Percentiles rank a stretch among this genome's conserved stretches.
These are phyloP conservation scores for Tiliqua scincoides DNA, from an alignment of 2,113 vertebrate genomes.

Conservation along the genomic window DNA sequence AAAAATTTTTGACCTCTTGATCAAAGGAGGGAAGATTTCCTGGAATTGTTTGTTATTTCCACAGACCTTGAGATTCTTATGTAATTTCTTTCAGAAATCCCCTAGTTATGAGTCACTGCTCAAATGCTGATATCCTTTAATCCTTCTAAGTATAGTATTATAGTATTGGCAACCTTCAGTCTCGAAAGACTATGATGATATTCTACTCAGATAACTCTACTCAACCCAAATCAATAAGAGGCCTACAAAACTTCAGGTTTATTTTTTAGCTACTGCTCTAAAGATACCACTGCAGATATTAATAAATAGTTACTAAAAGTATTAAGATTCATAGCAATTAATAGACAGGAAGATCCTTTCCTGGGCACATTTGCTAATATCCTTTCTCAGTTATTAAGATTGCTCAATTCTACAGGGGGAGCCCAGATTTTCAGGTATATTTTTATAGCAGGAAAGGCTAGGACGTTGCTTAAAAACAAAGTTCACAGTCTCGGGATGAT, in stretches of 20 bases:
- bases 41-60: slow-evolving; percentile 59
- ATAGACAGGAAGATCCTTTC: slow-evolving; percentile 34
- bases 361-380: slow-evolving; percentile 1
- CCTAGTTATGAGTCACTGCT: slow-evolving; percentile 64
- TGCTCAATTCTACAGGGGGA: slow-evolving; percentile 24
- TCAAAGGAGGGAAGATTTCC: slow-evolving; percentile 60
- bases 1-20: slow-evolving; percentile 31
- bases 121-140: slow-evolving; percentile 61
- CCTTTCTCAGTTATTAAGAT: background rate
- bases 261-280: slow-evolving; percentile 24
- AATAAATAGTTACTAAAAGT: background rate
- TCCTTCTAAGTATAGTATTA: no score
- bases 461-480: background rate
- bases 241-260: slow-evolving; percentile 42
- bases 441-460: background rate
- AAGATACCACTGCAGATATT: background rate
- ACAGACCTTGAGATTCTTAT: slow-evolving; percentile 70
- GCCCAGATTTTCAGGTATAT: slow-evolving; percentile 4
- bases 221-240: slow-evolving; percentile 51
- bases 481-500: background rate
- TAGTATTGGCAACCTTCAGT: no score
- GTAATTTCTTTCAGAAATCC: slow-evolving; percentile 69
- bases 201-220: slow-evolving; percentile 1
- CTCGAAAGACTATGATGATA: no score
- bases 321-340: background rate